Conservation (phyloP, 92 coral and sea anemone species). For the Chrysogorgia sp. region DNA sequence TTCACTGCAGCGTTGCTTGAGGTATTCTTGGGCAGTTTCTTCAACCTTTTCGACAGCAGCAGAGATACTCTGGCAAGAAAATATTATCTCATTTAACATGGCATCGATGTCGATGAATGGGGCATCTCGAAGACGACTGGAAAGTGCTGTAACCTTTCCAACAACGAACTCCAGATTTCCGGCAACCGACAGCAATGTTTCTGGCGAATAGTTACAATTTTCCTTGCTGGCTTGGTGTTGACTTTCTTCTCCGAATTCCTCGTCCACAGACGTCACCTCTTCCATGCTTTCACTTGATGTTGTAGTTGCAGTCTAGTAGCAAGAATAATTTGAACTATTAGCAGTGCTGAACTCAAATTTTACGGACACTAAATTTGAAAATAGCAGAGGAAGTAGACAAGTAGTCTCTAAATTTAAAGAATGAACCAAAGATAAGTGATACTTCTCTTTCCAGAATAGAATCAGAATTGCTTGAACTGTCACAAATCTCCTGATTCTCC, state of each 20-base stretch:
- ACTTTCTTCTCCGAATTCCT: not conserved
- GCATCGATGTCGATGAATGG: not conserved
- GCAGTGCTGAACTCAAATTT: not conserved
- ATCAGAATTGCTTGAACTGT: not conserved
- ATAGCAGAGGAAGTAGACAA: no score
- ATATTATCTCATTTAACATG: slow-evolving; percentile 16
- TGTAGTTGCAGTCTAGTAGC: not conserved
- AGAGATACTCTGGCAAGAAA: slow-evolving; percentile 3
- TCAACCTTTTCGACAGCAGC: not conserved
- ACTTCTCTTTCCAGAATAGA: not conserved
- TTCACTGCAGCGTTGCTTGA: slow-evolving; percentile 5
- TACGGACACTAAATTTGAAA: no score
- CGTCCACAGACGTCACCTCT: not conserved
- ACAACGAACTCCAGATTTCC: slow-evolving; percentile 9
- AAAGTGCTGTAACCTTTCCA: slow-evolving; percentile 9
- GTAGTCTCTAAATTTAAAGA: no score
- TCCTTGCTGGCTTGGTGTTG: slow-evolving; percentile 2
- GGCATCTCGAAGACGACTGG: not conserved
- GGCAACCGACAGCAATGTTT: slow-evolving; percentile 14
- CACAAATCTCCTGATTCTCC: not conserved
- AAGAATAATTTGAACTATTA: not conserved
- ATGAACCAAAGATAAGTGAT: not conserved
- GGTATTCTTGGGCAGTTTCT: slow-evolving; percentile 16
- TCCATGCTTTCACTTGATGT: not conserved
- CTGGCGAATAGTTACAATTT: slow-evolving; percentile 16